Evolutionary conservation across 2,888 invertebrate genomes (phyloP), one percentile per base, ranked within the genome.

Genomic region (Drosophila tanythrix): DNA sequence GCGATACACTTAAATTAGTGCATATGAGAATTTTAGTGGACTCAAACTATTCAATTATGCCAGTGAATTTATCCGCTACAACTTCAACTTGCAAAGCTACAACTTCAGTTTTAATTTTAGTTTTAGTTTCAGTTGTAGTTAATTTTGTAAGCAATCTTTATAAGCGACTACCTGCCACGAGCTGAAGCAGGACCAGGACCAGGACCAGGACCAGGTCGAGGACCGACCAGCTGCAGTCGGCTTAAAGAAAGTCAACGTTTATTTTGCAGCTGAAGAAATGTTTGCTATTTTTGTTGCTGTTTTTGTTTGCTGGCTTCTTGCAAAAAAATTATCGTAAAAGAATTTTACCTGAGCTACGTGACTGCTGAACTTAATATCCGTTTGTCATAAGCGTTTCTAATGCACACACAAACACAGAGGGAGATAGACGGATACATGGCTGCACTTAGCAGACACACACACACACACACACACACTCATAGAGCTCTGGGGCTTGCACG

Each of bases 281-380:
- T 64, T 60, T 68, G 33, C 56, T 56, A 50, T 52, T 65, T 53
- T 66, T 82, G 68, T 55, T 62, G 38, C 53, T 67, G 60, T 56
- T 66, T 63, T 66, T 43, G 52, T 60, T 53, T 63, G 46, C 53
- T 40, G 59, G 63, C 81, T 62, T 76, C 70, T 79, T 79, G 77
- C 51, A 79, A 79, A 82, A 76, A 85, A 87, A 87, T 82, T 89
- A 83, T 90, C 91, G 87, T 92, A 92, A 92, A 91, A 91, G 90
- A 89, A 89, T 92, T 92, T 92, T 84, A 91, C 86, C 90, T 89
- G 89, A 81, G 86, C 83, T 85, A 92, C 91, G 92, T 92, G 91
- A 91, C 91, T 90, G 85, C 82, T 87, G 86, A 83, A 81, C 83
- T 82, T 89, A 85, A 83, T 87, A 89, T 88, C 83, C 83, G 82